Evolutionary conservation across 2,888 invertebrate species (phyloP).

Genomic region (Cheiracanthium punctorium): DNA sequence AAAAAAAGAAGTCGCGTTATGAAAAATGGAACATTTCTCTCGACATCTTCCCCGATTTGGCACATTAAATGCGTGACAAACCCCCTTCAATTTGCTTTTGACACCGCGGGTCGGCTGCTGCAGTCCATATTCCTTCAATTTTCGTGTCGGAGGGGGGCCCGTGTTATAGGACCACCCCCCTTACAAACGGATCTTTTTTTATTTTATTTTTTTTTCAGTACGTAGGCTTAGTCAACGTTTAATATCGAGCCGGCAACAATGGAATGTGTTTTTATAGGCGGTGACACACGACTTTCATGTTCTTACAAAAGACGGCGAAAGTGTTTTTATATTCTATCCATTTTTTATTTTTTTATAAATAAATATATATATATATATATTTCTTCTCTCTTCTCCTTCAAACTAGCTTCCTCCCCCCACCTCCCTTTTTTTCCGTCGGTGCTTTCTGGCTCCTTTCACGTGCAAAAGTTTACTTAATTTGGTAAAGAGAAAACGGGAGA

Average conservation of each 20-base stretch:
- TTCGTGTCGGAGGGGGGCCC: background rate
- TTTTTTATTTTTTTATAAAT: no score
- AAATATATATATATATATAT: no score
- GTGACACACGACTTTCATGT: background rate
- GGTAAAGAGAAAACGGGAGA: no score
- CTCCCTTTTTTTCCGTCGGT: no score
- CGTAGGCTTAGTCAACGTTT: constrained; percentile 12
- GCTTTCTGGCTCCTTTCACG: no score
- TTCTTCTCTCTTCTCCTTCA: no score
- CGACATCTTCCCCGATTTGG: constrained; percentile 10
- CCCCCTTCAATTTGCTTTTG: constrained; percentile 17
- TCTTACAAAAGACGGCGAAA: background rate
- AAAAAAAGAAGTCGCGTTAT: background rate
- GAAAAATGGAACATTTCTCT: constrained; percentile 4
- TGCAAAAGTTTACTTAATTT: no score
- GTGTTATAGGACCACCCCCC: background rate
- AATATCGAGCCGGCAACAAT: background rate
- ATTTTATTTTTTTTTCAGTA: no score
- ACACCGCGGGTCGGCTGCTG: background rate
- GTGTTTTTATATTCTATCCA: no score
- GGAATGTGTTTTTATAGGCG: background rate
- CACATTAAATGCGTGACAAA: constrained; percentile 13
- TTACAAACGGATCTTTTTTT: background rate
- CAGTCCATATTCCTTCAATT: constrained; percentile 9
- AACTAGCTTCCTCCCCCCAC: no score